These are phyloP conservation scores for Anoplolepis gracilipes DNA, from an alignment of 1,140 invertebrate genomes.

Conservation along the genomic window DNA sequence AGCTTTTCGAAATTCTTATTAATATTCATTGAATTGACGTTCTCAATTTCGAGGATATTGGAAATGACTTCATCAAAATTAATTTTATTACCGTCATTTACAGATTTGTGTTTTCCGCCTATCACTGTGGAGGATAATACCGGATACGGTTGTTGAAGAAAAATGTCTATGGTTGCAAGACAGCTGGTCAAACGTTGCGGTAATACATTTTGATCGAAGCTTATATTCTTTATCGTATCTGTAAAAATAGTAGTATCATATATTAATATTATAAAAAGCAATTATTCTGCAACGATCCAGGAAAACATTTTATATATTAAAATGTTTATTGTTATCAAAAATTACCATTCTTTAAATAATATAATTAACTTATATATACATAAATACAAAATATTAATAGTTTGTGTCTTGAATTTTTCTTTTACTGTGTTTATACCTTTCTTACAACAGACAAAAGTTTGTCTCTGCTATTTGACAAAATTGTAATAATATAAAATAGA, in stretches of 20 bases:
- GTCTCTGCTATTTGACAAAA: no score
- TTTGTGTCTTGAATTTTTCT: no score
- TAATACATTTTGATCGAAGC: constrained; percentile 90
- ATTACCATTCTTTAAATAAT: no score
- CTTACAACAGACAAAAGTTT: no score
- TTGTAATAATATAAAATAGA: no score
- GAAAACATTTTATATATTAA: no score
- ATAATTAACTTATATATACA: no score
- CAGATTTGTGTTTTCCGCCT: constrained; percentile 90
- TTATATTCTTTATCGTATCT: constrained; percentile 93
- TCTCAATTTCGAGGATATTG: constrained; percentile 96
- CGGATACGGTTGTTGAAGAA: constrained; percentile 95
- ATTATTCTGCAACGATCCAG: no score
- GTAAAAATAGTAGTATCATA: constrained; percentile 21
- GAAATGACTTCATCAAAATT: constrained; percentile 91
- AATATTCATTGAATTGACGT: constrained; percentile 91
- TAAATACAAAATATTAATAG: no score
- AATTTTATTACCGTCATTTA: constrained; percentile 84
- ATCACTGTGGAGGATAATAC: constrained; percentile 94
- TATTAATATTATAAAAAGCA: no score
- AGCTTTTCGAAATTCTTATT: constrained; percentile 94
- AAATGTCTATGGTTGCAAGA: constrained; percentile 93
- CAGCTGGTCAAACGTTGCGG: constrained; percentile 97
- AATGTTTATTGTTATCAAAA: no score
- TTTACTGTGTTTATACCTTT: no score